phyloP scores from a whole-genome alignment of 2,113 vertebrate genomes.

The Pagrus major region DNA sequence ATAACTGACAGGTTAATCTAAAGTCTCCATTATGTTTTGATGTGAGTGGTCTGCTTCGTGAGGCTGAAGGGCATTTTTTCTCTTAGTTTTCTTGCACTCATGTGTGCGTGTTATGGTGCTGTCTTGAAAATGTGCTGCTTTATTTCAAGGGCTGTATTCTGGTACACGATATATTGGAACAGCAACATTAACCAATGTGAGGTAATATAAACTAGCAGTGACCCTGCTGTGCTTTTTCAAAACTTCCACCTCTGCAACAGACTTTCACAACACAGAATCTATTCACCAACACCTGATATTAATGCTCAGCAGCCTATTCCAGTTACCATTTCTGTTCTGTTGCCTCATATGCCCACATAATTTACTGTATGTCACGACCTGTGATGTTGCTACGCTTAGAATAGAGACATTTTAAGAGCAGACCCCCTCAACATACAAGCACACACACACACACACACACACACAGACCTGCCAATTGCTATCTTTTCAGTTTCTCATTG shows the following conservation, averaged over 20 bases:
- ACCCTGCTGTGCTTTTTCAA: slow-evolving; percentile 2
- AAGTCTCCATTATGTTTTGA: background rate
- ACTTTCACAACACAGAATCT: background rate
- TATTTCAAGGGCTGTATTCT: background rate
- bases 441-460: slow-evolving; percentile 14
- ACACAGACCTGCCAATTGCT: slow-evolving; percentile 34
- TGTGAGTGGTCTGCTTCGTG: background rate
- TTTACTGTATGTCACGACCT: slow-evolving; percentile 14
- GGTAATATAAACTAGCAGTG: slow-evolving; percentile 17
- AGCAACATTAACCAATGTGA: background rate
- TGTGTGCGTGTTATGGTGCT: background rate
- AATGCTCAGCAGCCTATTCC: slow-evolving; percentile 10
- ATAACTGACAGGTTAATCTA: background rate
- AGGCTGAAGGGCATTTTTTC: background rate
- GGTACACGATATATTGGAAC: slow-evolving; percentile 2
- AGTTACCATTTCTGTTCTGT: slow-evolving; percentile 1
- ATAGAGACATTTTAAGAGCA: slow-evolving; percentile 60
- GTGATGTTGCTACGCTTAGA: slow-evolving; percentile 23
- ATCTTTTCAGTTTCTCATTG: slow-evolving; percentile 45
- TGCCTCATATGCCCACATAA: slow-evolving; percentile 1
- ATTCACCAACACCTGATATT: slow-evolving; percentile 11
- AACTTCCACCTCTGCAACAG: slow-evolving; percentile 4
- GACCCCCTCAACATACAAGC: slow-evolving; percentile 8
- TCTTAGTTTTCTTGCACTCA: background rate
- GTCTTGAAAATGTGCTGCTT: background rate